Base-by-base conservation (phyloP, 2,797 vertebrate species). In the Xenentodon cancila region DNA sequence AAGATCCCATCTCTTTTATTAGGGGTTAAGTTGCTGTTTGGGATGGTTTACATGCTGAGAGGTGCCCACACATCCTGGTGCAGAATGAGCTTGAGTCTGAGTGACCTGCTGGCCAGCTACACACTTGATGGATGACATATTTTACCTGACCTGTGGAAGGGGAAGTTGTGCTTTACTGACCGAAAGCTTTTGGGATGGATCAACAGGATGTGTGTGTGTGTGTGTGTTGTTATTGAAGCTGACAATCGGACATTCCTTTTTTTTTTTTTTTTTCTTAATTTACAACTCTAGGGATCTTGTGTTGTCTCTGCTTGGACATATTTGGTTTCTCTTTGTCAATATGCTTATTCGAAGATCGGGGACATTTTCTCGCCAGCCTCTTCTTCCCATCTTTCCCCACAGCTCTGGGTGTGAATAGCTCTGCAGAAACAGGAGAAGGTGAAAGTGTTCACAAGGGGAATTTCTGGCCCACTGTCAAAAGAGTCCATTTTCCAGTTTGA, bases 401-500 rank as follows among this genome's bases (percentile, higher is more conserved):
- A 13, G 9, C 37, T 51, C 20, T 1, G 60, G 42, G 68, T 74
- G 70, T 62, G 73, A 82, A 71, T 21, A 59, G 63, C 59, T 32
- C 62, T 42, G 42, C 63, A 80, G 77, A 78, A 77, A 76, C 59
- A 61, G 57, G 63, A 87, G 74, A 85, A 90, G 84, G 84, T 90
- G 85, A 88, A 88, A 91, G 64, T 59, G 42, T 88, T 90, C 86
- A 84, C 74, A 71, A 67, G 64, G 63, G 86, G 85, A 88, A 89
- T 91, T 84, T 82, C 75, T 89, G 90, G 82, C 87, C 30, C 6
- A 1, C 55, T 79, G 76, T 89, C 82, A 85, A 80, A 77, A 79
- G 77, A 75, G 80, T 87, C 77, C 79, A 75, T 81, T 74, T 83
- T 74, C 58, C 68, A 53, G 64, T 64, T 69, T 69, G 59, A 42